Percentiles rank a stretch among this genome's conserved stretches.
phyloP scores from a whole-genome alignment of 2,888 invertebrate species.

The Pharmacophagus antenor region DNA sequence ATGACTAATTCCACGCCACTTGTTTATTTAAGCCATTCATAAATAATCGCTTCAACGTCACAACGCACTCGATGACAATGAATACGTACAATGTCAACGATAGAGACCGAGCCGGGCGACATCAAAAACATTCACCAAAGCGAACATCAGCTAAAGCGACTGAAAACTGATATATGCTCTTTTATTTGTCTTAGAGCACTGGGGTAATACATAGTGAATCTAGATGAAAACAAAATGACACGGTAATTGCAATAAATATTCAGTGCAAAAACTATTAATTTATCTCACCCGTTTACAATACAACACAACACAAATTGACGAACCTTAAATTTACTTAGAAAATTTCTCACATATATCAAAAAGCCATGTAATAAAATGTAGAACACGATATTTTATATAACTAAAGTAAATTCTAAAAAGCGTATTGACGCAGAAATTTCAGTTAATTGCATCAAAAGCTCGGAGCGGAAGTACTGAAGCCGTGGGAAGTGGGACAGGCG shows the following conservation, averaged over 20 bases:
- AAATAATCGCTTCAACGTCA: conserved; percentile 71
- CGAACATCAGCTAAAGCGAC: neutral
- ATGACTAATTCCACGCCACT: conserved; percentile 78
- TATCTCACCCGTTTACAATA: too few species aligned
- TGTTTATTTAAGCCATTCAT: conserved; percentile 72
- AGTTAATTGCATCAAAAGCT: conserved; percentile 50
- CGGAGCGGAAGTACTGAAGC: conserved; percentile 59
- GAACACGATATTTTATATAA: too few species aligned
- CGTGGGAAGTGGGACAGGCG: conserved; percentile 76
- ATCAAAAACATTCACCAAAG: neutral
- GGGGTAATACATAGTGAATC: too few species aligned
- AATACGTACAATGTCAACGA: conserved; percentile 25
- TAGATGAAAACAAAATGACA: too few species aligned
- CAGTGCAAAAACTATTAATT: too few species aligned
- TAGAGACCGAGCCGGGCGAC: neutral
- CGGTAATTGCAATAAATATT: too few species aligned
- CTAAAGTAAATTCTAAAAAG: neutral
- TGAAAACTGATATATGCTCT: neutral
- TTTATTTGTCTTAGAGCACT: neutral
- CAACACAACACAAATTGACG: too few species aligned
- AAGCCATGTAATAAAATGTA: too few species aligned
- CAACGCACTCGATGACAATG: conserved; percentile 57
- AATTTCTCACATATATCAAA: too few species aligned
- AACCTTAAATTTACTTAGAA: too few species aligned
- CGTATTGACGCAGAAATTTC: conserved; percentile 7